A percentile compares a stretch with the other conserved stretches of the same genome.
Evolutionary conservation across 1,140 invertebrate species (phyloP).

Genomic region (Potamilus streckersoni): DNA sequence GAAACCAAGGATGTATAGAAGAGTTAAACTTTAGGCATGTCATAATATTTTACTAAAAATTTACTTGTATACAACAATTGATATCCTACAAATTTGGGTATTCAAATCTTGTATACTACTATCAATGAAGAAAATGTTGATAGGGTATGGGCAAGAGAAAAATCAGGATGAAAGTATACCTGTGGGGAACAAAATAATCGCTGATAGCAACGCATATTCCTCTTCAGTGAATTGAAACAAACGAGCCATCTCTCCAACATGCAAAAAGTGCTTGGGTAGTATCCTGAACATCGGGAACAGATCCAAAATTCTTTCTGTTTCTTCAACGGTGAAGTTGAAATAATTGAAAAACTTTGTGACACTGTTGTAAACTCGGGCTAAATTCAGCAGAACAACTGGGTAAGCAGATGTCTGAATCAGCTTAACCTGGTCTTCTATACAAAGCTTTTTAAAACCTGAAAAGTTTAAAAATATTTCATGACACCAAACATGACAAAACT

Average conservation of each 20-base stretch:
- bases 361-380: slow-evolving; percentile 40
- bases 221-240: slow-evolving; percentile 36
- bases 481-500: too few species aligned
- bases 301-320: slow-evolving; percentile 38
- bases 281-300: slow-evolving; percentile 41
- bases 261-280: slow-evolving; percentile 40
- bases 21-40: too few species aligned
- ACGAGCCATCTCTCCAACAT: slow-evolving; percentile 45
- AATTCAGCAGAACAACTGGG: slow-evolving; percentile 45
- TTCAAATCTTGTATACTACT: too few species aligned
- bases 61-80: too few species aligned
- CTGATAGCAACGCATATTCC: slow-evolving; percentile 46
- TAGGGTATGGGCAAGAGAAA: too few species aligned
- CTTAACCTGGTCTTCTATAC: slow-evolving; percentile 46
- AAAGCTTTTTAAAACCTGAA: slow-evolving; percentile 47
- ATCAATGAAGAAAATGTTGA: too few species aligned
- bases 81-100: too few species aligned
- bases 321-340: slow-evolving; percentile 46
- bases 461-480: neutral
- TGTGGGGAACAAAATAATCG: slow-evolving; percentile 39
- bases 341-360: slow-evolving; percentile 48
- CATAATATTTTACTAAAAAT: too few species aligned
- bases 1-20: too few species aligned
- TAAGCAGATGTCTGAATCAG: slow-evolving; percentile 49
- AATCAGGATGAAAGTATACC: slow-evolving; percentile 16